phyloP scores from a whole-genome alignment of 1,140 invertebrate genomes.

The Bombus haemorrhoidalis region DNA sequence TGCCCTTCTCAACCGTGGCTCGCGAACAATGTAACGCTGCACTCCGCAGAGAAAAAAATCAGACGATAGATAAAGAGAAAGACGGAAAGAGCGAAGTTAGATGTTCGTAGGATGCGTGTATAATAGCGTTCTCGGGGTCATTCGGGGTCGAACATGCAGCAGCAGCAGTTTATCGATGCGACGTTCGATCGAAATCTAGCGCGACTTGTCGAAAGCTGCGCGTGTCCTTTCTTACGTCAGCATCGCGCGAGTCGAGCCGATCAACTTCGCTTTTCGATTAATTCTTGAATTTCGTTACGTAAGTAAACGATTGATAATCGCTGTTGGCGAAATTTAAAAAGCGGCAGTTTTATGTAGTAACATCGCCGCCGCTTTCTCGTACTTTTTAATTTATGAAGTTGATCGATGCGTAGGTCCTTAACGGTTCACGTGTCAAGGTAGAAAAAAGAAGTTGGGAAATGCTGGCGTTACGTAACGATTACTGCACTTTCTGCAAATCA shows the following conservation, averaged over 20 bases:
- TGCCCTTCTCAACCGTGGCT: slow-evolving; percentile 52
- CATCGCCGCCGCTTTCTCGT: neutral
- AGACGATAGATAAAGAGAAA: neutral
- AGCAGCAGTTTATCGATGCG: neutral
- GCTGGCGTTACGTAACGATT: slow-evolving; percentile 7
- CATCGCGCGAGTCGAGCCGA: rapidly evolving
- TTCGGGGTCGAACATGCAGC: slow-evolving; percentile 42
- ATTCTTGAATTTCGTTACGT: too few species aligned
- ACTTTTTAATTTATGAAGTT: neutral
- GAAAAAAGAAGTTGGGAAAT: neutral
- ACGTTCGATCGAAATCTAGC: too few species aligned
- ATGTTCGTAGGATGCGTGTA: neutral
- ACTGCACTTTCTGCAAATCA: slow-evolving; percentile 41
- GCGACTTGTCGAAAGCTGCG: too few species aligned
- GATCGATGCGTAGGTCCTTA: neutral
- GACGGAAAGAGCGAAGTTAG: neutral
- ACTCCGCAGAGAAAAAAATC: neutral
- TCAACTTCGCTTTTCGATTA: too few species aligned
- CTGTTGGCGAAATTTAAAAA: too few species aligned
- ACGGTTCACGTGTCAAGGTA: neutral
- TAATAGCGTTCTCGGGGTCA: slow-evolving; percentile 19
- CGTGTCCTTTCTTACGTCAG: neutral
- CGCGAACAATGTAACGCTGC: slow-evolving; percentile 57
- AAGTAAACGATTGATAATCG: too few species aligned
- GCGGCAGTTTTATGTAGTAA: neutral